Conservation (phyloP, 2,113 vertebrate genomes). For the Anas platyrhynchos region DNA sequence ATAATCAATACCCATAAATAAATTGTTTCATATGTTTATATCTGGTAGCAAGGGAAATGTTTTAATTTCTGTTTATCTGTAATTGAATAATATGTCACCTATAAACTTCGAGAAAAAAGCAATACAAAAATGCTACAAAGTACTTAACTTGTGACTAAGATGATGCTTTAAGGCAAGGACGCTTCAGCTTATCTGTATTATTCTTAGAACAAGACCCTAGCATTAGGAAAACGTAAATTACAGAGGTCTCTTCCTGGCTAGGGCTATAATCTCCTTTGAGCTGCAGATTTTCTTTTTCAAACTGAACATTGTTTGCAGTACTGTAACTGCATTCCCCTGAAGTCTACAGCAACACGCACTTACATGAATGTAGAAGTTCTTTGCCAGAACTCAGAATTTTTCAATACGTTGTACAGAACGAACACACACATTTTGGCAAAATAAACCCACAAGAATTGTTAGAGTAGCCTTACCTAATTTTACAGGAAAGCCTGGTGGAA, state of each 20-base stretch:
- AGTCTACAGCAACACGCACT: not conserved
- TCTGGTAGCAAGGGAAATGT: not conserved
- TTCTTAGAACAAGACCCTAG: not conserved
- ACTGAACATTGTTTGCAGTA: not conserved
- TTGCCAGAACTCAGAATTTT: not conserved
- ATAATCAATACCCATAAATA: fast-evolving
- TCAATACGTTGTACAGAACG: fast-evolving
- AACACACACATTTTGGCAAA: no score
- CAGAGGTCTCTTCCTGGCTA: not conserved
- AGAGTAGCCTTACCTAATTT: slow-evolving; percentile 87
- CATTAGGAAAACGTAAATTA: fast-evolving
- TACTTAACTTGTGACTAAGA: not conserved
- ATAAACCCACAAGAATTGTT: fast-evolving
- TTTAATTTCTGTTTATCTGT: not conserved
- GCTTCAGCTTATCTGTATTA: not conserved
- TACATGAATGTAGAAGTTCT: fast-evolving
- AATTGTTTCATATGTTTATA: not conserved
- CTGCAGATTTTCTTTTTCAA: not conserved
- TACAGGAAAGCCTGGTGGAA: slow-evolving; percentile 97
- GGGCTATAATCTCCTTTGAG: not conserved
- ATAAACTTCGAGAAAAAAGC: not conserved
- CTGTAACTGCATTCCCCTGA: not conserved
- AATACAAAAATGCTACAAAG: not conserved
- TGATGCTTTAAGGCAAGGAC: not conserved
- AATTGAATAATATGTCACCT: not conserved